Conservation (phyloP, 2,113 vertebrate genomes). For the Tinamus guttatus region DNA sequence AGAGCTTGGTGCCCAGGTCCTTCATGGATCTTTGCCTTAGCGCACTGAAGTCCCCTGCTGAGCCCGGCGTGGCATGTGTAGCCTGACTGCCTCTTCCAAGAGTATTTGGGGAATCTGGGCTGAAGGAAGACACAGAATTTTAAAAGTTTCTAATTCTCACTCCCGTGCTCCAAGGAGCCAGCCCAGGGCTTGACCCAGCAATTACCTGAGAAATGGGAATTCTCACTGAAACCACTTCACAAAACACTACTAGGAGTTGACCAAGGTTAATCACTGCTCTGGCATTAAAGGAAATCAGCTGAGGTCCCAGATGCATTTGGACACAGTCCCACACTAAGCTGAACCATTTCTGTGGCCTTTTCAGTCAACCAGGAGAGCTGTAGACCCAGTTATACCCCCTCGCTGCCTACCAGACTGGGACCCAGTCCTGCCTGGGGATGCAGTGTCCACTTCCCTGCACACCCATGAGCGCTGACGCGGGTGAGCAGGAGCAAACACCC, state of each 20-base stretch:
- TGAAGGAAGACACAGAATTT: background rate
- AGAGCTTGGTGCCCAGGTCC: background rate
- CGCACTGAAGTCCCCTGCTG: background rate
- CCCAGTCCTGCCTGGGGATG: background rate
- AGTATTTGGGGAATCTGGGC: background rate
- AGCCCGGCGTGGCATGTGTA: rapidly evolving
- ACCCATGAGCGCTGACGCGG: background rate
- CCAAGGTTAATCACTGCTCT: background rate
- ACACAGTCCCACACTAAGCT: background rate
- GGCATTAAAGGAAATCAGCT: background rate
- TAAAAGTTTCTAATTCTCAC: background rate
- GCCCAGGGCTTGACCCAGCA: background rate
- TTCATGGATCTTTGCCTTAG: background rate
- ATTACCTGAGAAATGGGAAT: background rate
- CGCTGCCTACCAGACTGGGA: too few relatives aligned
- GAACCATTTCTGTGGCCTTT: background rate
- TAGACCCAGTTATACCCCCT: too few relatives aligned
- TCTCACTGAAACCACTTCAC: background rate
- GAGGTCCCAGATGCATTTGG: background rate
- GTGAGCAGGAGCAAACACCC: background rate
- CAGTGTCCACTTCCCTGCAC: background rate
- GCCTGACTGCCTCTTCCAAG: background rate
- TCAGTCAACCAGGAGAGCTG: background rate
- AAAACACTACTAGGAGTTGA: background rate
- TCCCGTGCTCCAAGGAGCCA: background rate